A percentile compares a stretch with the other conserved stretches of the same genome.
phyloP scores from a whole-genome alignment of 2,113 vertebrate species.

The Trogon surrucura region DNA sequence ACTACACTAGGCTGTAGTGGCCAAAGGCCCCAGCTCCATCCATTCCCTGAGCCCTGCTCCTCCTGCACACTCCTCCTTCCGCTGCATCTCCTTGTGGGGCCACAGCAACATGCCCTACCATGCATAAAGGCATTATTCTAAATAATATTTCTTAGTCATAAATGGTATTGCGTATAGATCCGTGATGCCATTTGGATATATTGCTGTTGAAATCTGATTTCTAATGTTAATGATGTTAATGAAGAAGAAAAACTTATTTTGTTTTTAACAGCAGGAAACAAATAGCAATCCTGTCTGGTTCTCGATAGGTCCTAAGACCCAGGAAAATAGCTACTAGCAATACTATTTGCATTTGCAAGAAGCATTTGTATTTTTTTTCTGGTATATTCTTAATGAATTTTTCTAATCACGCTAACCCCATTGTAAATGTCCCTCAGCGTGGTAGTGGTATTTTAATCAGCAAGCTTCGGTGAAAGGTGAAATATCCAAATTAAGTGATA shows the following conservation, averaged over 20 bases:
- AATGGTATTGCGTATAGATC: background rate
- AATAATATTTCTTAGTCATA: background rate
- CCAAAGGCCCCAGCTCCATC: background rate
- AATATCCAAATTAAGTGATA: background rate
- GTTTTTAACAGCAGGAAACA: background rate
- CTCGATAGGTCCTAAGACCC: background rate
- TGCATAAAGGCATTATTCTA: background rate
- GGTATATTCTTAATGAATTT: background rate
- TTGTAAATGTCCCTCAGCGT: accelerated
- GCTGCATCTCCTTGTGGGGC: background rate
- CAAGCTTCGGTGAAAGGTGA: background rate
- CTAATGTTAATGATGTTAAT: background rate
- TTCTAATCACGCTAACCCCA: background rate
- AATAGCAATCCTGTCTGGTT: background rate
- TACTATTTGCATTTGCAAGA: background rate
- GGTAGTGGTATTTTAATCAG: background rate
- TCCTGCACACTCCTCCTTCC: background rate
- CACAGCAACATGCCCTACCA: background rate
- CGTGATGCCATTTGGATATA: background rate
- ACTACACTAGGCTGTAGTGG: background rate
- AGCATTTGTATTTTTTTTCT: background rate
- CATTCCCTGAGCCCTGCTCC: background rate
- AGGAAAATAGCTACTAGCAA: background rate
- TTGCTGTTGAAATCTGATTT: background rate
- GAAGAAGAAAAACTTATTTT: background rate